Percentiles rank a stretch among this genome's conserved stretches.
These are phyloP conservation scores for Pseudopipra pipra DNA, from an alignment of 2,113 vertebrate species.

Conservation along the genomic window DNA sequence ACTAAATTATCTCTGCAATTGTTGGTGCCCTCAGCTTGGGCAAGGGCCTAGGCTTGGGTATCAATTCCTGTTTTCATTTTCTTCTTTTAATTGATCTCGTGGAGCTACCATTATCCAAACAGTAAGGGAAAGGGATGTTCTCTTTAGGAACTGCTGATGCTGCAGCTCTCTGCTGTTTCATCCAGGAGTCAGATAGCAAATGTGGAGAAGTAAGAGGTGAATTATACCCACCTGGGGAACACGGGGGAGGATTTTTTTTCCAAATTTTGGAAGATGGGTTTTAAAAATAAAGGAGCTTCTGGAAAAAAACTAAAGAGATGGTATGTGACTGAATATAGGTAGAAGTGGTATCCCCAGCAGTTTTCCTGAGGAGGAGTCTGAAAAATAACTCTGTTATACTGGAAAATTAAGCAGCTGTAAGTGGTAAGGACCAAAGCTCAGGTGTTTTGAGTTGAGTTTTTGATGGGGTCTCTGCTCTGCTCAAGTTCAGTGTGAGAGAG, in stretches of 20 bases:
- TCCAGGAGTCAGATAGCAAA: conserved; percentile 13
- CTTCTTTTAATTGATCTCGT: conserved; percentile 32
- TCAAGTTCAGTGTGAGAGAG: not conserved
- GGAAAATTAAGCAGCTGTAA: not conserved
- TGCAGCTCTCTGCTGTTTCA: conserved; percentile 11
- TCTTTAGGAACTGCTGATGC: conserved; percentile 12
- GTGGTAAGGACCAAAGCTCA: not conserved
- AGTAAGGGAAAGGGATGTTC: conserved; percentile 1
- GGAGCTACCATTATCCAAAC: conserved; percentile 7
- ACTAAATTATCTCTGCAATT: conserved; percentile 39
- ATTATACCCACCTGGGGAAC: not conserved
- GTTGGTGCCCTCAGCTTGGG: not conserved
- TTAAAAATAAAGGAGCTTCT: not conserved
- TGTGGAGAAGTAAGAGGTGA: not conserved
- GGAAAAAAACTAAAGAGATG: not conserved
- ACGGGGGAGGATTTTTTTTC: not conserved
- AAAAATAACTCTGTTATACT: not conserved
- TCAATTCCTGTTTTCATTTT: conserved; percentile 50
- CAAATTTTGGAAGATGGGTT: not conserved
- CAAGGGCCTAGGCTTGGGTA: not conserved
- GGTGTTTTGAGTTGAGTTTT: not conserved
- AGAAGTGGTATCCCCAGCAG: not conserved
- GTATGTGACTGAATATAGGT: not conserved
- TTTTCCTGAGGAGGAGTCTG: not conserved
- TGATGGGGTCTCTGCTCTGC: not conserved